Conservation (phyloP, 2,113 vertebrate genomes). For the Cyanistes caeruleus region DNA sequence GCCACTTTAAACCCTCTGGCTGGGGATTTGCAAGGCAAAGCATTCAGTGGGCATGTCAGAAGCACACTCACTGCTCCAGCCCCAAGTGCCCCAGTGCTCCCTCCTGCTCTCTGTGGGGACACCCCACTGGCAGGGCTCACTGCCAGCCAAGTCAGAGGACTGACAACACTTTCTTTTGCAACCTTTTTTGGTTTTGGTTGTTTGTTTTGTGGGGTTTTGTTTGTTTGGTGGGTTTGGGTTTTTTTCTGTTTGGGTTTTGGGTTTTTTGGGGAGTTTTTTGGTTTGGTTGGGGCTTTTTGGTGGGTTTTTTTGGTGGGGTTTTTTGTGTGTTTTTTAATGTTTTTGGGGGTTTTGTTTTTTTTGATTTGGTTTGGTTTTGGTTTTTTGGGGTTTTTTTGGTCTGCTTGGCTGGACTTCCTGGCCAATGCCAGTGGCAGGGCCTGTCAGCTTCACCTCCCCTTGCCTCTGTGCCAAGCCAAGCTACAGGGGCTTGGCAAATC, state of each 20-base stretch:
- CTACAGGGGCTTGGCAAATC: not conserved
- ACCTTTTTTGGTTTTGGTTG: not conserved
- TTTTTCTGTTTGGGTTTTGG: not conserved
- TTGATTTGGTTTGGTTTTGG: not conserved
- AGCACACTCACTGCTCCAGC: not conserved
- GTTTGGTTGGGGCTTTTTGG: not conserved
- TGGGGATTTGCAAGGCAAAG: not conserved
- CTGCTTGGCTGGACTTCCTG: not conserved
- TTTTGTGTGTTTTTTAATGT: not conserved
- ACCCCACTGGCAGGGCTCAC: accelerated
- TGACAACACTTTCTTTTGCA: not conserved
- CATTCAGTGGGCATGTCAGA: accelerated
- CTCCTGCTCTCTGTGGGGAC: not conserved
- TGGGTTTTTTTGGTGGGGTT: not conserved
- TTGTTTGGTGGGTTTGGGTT: not conserved
- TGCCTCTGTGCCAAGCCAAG: not conserved
- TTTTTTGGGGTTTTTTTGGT: not conserved
- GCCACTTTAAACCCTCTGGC: not conserved
- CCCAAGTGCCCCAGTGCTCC: not conserved
- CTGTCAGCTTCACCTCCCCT: not conserved
- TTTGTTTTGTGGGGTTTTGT: not conserved
- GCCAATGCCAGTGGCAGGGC: not conserved
- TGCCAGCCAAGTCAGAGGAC: not conserved
- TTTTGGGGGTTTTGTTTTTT: not conserved
- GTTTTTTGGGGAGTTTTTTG: not conserved